Evolutionary conservation across 2,797 vertebrate genomes (phyloP), one percentile per base, ranked within the genome.

Genomic region (Kryptolebias ocellatus): DNA sequence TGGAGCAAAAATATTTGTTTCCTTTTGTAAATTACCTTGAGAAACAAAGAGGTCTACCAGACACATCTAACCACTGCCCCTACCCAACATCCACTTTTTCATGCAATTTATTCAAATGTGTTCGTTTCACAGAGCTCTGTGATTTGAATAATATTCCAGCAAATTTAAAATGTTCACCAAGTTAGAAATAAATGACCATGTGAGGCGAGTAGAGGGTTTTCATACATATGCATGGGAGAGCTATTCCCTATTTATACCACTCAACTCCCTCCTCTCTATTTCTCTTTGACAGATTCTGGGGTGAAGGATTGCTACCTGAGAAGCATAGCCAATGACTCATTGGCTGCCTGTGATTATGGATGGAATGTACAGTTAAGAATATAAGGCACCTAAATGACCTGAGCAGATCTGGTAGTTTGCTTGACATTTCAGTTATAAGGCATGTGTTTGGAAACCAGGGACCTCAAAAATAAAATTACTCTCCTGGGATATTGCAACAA

Each of bases 91-190:
- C 60, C 62, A 71, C 60, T 57, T 60, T 55, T 76, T 74, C 60
- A 72, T 82, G 49, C 51, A 60, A 67, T 80, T 70, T 64, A 83
- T 83, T 85, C 70, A 78, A 80, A 83, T 76, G 67, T 47, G 37
- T 68, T 75, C 11, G 24, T 86, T 79, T 80, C 67, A 83, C 64
- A 71, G 73, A 57, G 64, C 70, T 62, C 56, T 81, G 69, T 73
- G 58, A 85, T 86, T 83, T 78, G 67, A 90, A 87, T 89, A 85
- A 82, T 85, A 67, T 85, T 71, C 57, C 37, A 42, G 69, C 54
- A 76, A 85, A 83, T 84, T 76, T 75, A 69, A 87, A 88, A 71
- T 75, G 65, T 78, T 83, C 78, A 76, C 65, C 56, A 80, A 65
- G 71, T 77, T 64, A 63, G 64, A 85, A 90, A 90, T 83, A 81